Evolutionary conservation across 2,888 invertebrate genomes (phyloP), one percentile per base, ranked within the genome.

Genomic region (Mylabris sibirica): DNA sequence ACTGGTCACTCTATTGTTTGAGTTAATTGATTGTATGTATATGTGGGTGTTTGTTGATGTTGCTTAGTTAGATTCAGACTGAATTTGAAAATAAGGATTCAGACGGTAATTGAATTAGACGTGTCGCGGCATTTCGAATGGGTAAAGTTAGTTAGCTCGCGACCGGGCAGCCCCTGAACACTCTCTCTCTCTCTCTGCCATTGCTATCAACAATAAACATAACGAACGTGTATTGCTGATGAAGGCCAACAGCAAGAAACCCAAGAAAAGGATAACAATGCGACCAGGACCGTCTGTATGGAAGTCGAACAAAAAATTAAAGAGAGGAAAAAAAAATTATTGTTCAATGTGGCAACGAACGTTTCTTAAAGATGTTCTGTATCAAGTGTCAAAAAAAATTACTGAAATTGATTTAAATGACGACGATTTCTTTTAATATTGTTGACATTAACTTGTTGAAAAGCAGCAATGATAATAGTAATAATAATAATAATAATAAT

Each of bases 201-300:
- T 59, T 14, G 44, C 65, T 62, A 70, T 77, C 75, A 75, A 77
- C 76, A 76, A 76, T 76, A 72, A 73, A 77, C 75, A 77, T 76
- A 76, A 76, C 74, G 74, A 75, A 75, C 73, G 76, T 72, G 73
- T 74, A 73, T 65, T 70, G 62, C 63, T 65, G 67, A 67, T 59
- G 67, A 62, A 65, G 67, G 65, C 17, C 61, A 38, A 22, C 63
- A 20, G 35, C 38, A 53, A 63, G 53, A 66, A 63, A 63, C 30
- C 44, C 26, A 63, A 30, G 63, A 60, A 22, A 44, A 63, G 49
- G 30, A 41, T 24, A 17, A 35, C 60, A 35, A 60, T 24, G 60
- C n/a, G 14, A 60, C 26, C 60, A 60, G 60, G 30, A 30, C 60
- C 60, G 17, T 35, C 8, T 35, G 6, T 14, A 60, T 14, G 2